These are phyloP conservation scores for Channa maculata DNA, from an alignment of 2,113 vertebrate species.

Conservation along the genomic window DNA sequence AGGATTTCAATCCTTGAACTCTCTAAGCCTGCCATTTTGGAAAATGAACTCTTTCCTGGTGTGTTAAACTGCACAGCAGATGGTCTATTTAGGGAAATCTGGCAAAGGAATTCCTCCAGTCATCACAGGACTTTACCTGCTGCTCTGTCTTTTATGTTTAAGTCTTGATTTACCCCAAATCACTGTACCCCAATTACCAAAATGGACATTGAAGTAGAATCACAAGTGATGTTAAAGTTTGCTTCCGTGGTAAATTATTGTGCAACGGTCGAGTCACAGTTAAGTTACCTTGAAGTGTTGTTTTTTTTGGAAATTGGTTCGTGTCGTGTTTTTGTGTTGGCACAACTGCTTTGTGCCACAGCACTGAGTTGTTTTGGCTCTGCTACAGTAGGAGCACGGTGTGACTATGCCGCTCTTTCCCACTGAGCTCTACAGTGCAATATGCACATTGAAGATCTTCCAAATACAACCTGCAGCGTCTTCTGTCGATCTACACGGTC, in stretches of 20 bases:
- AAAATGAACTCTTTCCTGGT: not conserved
- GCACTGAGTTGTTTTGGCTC: constrained; percentile 29
- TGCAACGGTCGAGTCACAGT: not conserved
- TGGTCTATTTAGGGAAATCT: not conserved
- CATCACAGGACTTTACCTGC: too few species aligned
- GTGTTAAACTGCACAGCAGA: not conserved
- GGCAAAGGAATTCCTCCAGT: not conserved
- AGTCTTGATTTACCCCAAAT: not conserved
- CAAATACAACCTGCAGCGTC: constrained; percentile 6
- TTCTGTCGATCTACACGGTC: not conserved
- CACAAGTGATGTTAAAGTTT: too few species aligned
- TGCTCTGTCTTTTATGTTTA: not conserved
- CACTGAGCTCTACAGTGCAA: constrained; percentile 18
- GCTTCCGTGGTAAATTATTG: not conserved
- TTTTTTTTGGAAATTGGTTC: not conserved
- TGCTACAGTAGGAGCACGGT: not conserved
- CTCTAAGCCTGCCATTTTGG: too few species aligned
- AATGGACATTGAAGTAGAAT: not conserved
- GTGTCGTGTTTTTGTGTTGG: constrained; percentile 25
- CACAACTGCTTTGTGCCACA: constrained; percentile 1
- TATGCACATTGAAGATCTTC: constrained; percentile 6
- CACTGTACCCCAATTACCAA: not conserved
- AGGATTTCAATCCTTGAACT: constrained; percentile 18
- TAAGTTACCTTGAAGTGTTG: not conserved
- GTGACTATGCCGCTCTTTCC: constrained; percentile 6